Evolutionary conservation across 2,113 vertebrate species (phyloP), one percentile per base, ranked within the genome.

Genomic region (Nesogale talazaci): DNA sequence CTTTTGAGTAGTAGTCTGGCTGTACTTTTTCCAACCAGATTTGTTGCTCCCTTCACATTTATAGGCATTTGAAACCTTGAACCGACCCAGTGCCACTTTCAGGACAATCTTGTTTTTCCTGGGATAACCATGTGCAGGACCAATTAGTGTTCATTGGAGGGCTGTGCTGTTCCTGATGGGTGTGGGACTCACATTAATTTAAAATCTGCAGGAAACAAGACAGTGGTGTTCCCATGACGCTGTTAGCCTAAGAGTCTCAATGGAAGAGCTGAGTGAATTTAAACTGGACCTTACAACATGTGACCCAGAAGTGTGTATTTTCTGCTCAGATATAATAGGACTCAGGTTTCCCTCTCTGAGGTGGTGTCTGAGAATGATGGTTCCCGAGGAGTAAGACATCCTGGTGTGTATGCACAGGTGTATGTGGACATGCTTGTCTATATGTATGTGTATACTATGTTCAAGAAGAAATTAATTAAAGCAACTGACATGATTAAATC

Each of bases 101-200:
- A 75, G 81, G 63, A 91, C 86, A 91, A 83, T 27, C 65, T 14
- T 65, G 34, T 34, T 94, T 89, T 89, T 81, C 65, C 94, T 79
- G 87, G 83, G 86, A 72, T 83, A 88, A 92, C 86, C 79, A 77
- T 36, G 59, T 91, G 42, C 57, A 83, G 52, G 86, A 79, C 42
- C 84, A 94, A 90, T 94, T 92, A 90, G 70, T 74, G 87, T 56
- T 96, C 94, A 92, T 31, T 94, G 82, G 78, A 77, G 52, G 34
- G 61, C 75, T 81, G 36, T 94, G 72, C 23, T 6, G 75, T 56
- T 90, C 83, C 83, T 61, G 42, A 67, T 75, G 93, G 78, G 77
- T 3, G 63, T 3, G 23, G 65, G 38, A 74, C 78, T 94, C 88
- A 42, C 90, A 86, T 94, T 94, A 92, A 96, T 94, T 94, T 94